Base-by-base conservation (phyloP, 1,140 invertebrate species). In the Musca domestica region DNA sequence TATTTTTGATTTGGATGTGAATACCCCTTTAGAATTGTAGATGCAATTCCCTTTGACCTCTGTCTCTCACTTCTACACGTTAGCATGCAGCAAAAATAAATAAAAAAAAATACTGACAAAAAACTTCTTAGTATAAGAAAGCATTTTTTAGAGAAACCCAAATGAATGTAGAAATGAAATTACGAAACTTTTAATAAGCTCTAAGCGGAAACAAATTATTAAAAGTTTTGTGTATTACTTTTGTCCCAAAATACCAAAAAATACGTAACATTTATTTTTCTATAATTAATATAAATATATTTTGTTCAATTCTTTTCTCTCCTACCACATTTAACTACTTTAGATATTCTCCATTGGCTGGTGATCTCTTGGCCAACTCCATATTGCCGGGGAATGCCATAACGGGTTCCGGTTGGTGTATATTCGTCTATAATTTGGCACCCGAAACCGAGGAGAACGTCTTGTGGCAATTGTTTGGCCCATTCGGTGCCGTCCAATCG, bases 341-440 rank as follows among this genome's bases (percentile, higher is more conserved):
- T 30, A 81, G 78, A 77, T 81, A 81, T 81, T 94, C 92, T 68
- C 92, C 92, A 48, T 81, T 93, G 74, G 90, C 91, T 71, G 90
- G 91, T 71, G 89, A 90, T 76, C 72, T 81, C 5, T 72, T 81
- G 73, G 78, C 78, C 72, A 89, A 88, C 71, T 89, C 91, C 14
- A 86, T 93, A 72, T 87, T 93, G 74, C 90, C 91, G 70, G 90
- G 90, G 68, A 91, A 90, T 76, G 87, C 88, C 46, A 86, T 90
- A 80, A 88, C 88, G 63, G 89, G 90, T 69, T 91, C 91, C 51
- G 91, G 91, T 61, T 95, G 92, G 91, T 95, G 92, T 81, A 93
- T 96, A 80, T 95, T 95, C 83, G 93, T 96, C n/a, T 95, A 95
- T 84, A 96, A 96, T 82, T 86, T 96, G 74, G 92, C 92, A 54